These are phyloP conservation scores for Psephotus haematonotus DNA, from an alignment of 2,113 vertebrate genomes.

Conservation along the genomic window DNA sequence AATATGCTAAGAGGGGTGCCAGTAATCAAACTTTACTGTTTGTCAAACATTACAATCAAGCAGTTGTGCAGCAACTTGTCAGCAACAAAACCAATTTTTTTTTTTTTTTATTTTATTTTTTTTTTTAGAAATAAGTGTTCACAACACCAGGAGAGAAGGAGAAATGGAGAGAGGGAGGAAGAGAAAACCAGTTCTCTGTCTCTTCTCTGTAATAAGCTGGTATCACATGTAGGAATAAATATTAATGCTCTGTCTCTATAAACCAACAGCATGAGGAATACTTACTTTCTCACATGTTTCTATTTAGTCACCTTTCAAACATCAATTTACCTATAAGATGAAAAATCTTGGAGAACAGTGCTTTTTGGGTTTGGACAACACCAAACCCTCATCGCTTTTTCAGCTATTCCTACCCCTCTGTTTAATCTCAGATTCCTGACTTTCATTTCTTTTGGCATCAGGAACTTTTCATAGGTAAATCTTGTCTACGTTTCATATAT, in stretches of 20 bases:
- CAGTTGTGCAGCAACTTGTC: too few relatives aligned
- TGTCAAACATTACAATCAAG: too few relatives aligned
- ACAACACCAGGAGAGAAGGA: background rate
- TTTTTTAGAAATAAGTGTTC: background rate
- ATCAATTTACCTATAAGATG: background rate
- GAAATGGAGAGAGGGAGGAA: background rate
- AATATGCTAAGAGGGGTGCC: background rate
- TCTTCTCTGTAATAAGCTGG: background rate
- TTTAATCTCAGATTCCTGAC: background rate
- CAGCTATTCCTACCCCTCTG: background rate
- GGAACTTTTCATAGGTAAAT: background rate
- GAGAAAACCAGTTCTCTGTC: accelerated
- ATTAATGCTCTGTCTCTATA: background rate
- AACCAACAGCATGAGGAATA: background rate
- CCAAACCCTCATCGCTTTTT: accelerated
- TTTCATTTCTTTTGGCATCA: background rate
- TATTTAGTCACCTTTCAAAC: background rate
- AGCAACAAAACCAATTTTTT: too few relatives aligned
- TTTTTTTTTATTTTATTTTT: too few relatives aligned
- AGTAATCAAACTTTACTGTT: too few relatives aligned
- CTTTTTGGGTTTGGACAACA: background rate
- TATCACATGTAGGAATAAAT: background rate
- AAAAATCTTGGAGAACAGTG: background rate
- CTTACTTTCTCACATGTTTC: background rate
- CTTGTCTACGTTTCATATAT: background rate